Evolutionary conservation across 2,113 vertebrate species (phyloP), one percentile per base, ranked within the genome.

Genomic region (Brachyistius frenatus): DNA sequence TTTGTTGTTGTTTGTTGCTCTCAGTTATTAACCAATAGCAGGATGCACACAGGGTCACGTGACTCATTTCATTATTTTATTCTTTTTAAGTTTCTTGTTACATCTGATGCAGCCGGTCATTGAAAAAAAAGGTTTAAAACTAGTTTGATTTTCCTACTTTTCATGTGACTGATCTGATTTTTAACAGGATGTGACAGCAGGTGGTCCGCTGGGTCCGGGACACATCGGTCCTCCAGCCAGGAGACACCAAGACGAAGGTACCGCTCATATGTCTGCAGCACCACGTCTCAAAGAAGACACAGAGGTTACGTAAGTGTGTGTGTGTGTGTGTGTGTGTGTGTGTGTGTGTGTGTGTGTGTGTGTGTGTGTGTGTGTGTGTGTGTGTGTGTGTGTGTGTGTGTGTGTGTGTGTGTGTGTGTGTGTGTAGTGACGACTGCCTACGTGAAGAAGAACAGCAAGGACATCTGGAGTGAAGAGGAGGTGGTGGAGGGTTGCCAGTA

Each of bases 381-480:
- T 58, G 49, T 14, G 14, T 76, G 63, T 33, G 23, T 23, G 23
- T 23, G 23, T 23, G 23, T 23, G 23, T 23, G 23, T 23, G 23
- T 23, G 23, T 23, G 23, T 23, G 23, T 23, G 23, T 23, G 23
- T 23, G 23, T 23, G 23, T 23, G 23, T 52, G 7, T 58, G 49
- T 14, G 14, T 76, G 63, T 33, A 94, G 93, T 55, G 37, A 57
- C 66, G 1, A 61, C n/a, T 60, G 49, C 60, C 14, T 79, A 80
- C 32, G 30, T n/a, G 1, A 89, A 91, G 79, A 93, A 90, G 88
- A 89, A 85, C 66, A 89, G 10, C 11, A 95, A 96, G 84, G 86
- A 92, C n/a, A 99, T 99, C 80, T 99, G 98, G 97, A 91, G 86
- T 37, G 76, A 93, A 63, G 95, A 95, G 6, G 97, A 98, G 33